Evolutionary conservation across 2,797 vertebrate species (phyloP), one percentile per base, ranked within the genome.

Genomic region (Enteromius paludinosus): DNA sequence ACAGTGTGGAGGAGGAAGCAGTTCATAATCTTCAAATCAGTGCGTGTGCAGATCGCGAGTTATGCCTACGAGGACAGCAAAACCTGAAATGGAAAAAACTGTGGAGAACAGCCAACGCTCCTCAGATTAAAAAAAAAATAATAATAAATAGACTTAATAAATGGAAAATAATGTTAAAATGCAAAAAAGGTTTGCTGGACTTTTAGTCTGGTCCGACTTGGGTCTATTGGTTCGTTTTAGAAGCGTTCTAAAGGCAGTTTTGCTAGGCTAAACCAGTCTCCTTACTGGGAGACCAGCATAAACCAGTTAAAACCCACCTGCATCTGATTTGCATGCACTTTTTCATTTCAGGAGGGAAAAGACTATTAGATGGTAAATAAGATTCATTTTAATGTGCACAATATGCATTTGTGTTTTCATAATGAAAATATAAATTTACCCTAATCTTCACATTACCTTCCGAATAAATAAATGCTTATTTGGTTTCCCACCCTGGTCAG

Each of bases 1-100:
- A 82, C 72, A 33, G 81, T 61, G 81, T 43, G 61, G 72, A 82
- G 81, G 72, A 76, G 72, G 72, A 76, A 68, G 52, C 72, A 45
- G 62, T 72, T 77, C 73, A 72, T 81, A 82, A 64, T 61, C 54
- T 52, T 38, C 35, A 38, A 8, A 38, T 38, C 25, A 17, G 49
- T 56, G n/a, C 59, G 23, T 79, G 64, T 41, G 62, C 14, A 47
- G 76, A 35, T 78, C 20, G 33, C 20, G 33, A 28, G 76, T 65
- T 78, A 65, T 78, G 62, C 62, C 76, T 66, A 30, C 9, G 18
- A 64, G 41, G n/a, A 64, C 64, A 78, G 20, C 30, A n/a, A 77
- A 77, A 33, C 28, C 38, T 77, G 59, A 66, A 38, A 78, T 49
- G 25, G 41, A 43, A 47, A 66, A 78, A 62, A 78, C 59, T 15